A percentile compares a stretch with the other conserved stretches of the same genome.
phyloP scores from a whole-genome alignment of 1,140 invertebrate species.

The Ceratoteleas bidentatus region DNA sequence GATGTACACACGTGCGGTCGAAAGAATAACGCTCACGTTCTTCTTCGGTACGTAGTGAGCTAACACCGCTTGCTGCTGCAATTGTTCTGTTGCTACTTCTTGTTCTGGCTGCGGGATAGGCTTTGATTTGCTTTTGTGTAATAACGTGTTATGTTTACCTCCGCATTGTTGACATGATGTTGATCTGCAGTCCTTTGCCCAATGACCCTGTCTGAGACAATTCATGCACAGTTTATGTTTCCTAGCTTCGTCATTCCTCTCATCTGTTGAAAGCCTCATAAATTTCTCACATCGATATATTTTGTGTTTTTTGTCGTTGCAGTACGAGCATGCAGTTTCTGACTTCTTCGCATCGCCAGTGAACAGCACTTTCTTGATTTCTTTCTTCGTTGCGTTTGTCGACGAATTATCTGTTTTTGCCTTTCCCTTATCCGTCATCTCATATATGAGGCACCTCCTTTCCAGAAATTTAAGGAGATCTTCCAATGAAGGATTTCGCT shows the following conservation, averaged over 20 bases:
- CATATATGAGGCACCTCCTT: not conserved
- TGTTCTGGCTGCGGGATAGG: not conserved
- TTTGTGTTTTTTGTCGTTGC: not conserved
- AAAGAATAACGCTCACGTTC: not conserved
- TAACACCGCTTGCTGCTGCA: not conserved
- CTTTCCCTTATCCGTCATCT: slow-evolving; percentile 14
- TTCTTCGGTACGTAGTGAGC: not conserved
- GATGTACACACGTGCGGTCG: not conserved
- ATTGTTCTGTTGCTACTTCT: not conserved
- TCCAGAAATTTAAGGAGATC: slow-evolving; percentile 13
- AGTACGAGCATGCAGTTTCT: not conserved
- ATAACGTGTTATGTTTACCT: slow-evolving; percentile 1
- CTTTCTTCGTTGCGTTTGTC: not conserved
- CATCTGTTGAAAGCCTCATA: not conserved
- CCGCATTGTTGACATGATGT: not conserved
- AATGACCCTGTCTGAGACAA: not conserved
- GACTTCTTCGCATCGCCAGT: not conserved
- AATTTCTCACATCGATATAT: slow-evolving; percentile 5
- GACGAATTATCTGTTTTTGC: not conserved
- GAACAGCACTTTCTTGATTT: not conserved
- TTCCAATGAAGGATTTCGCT: not conserved
- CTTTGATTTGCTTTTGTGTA: not conserved
- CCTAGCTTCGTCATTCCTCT: not conserved
- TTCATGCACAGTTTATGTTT: not conserved
- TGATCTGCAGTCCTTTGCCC: not conserved